A percentile compares a stretch with the other conserved stretches of the same genome.
These are phyloP conservation scores for Lasioglossum zephyrum DNA, from an alignment of 2,888 invertebrate genomes.

Conservation along the genomic window DNA sequence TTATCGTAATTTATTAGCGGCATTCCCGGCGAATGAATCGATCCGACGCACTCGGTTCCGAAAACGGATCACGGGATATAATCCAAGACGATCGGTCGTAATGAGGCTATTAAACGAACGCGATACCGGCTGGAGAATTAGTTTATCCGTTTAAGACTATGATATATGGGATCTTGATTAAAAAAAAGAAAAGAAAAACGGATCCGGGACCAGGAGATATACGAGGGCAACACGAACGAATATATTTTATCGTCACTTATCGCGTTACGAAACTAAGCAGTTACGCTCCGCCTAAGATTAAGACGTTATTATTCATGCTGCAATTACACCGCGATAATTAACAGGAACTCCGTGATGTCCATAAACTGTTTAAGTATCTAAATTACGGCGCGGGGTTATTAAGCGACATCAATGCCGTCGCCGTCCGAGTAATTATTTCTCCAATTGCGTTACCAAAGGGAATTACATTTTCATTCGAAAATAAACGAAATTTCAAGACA, in stretches of 20 bases:
- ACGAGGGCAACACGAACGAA: background rate
- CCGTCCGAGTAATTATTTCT: background rate
- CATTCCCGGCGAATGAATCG: conserved; percentile 79
- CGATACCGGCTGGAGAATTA: conserved; percentile 31
- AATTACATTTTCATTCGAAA: background rate
- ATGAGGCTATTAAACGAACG: conserved; percentile 50
- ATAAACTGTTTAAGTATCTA: conserved; percentile 9
- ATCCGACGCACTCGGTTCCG: conserved; percentile 56
- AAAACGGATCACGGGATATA: conserved; percentile 57
- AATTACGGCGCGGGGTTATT: background rate
- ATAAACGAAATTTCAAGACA: background rate
- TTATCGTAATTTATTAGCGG: conserved; percentile 83
- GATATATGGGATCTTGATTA: conserved; percentile 15
- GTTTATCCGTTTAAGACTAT: conserved; percentile 17
- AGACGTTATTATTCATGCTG: conserved; percentile 8
- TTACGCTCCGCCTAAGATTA: conserved; percentile 12
- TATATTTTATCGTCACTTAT: conserved; percentile 18
- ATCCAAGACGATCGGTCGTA: conserved; percentile 47
- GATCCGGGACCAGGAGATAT: background rate
- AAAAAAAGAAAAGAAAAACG: conserved; percentile 3
- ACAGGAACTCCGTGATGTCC: conserved; percentile 7
- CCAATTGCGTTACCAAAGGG: background rate
- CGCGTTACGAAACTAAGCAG: background rate
- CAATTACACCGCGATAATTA: conserved; percentile 16
- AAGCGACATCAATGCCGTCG: conserved; percentile 6